Evolutionary conservation across 2,113 vertebrate species (phyloP).

Genomic region (Clarias gariepinus): DNA sequence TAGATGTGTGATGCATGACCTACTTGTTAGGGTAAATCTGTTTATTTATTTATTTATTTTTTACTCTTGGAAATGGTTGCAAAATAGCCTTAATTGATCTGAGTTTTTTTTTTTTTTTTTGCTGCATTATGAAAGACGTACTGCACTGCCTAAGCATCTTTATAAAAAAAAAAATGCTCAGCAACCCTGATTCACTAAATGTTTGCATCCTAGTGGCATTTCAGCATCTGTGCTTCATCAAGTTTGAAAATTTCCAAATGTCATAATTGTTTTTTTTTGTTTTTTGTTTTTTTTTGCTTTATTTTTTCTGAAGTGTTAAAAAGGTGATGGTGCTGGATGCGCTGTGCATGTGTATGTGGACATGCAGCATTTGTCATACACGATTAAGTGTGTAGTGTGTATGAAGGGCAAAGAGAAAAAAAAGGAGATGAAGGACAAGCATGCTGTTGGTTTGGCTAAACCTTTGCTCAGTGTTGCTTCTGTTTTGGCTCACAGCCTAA

Average conservation of each 20-base stretch:
- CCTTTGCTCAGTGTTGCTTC: neutral
- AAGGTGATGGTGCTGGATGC: neutral
- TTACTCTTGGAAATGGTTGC: neutral
- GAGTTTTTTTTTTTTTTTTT: too few species aligned
- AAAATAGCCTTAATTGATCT: neutral
- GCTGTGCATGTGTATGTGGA: neutral
- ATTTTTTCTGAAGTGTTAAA: neutral
- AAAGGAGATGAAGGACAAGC: neutral
- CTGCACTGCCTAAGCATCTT: neutral
- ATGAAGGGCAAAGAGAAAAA: neutral
- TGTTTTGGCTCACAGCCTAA: neutral
- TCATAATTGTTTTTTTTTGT: neutral
- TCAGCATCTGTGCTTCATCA: conserved; percentile 30
- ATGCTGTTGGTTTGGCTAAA: neutral
- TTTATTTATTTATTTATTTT: too few species aligned
- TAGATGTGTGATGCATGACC: neutral
- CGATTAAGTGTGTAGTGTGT: neutral
- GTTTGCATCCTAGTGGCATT: conserved; percentile 19
- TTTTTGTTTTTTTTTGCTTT: too few species aligned
- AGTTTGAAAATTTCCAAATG: conserved; percentile 8
- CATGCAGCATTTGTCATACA: neutral
- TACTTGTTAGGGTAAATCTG: neutral
- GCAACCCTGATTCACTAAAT: neutral
- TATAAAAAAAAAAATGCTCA: neutral
- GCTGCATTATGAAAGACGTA: neutral